Conservation (phyloP, 2,888 invertebrate genomes). For the Gisinianus flammeolus region DNA sequence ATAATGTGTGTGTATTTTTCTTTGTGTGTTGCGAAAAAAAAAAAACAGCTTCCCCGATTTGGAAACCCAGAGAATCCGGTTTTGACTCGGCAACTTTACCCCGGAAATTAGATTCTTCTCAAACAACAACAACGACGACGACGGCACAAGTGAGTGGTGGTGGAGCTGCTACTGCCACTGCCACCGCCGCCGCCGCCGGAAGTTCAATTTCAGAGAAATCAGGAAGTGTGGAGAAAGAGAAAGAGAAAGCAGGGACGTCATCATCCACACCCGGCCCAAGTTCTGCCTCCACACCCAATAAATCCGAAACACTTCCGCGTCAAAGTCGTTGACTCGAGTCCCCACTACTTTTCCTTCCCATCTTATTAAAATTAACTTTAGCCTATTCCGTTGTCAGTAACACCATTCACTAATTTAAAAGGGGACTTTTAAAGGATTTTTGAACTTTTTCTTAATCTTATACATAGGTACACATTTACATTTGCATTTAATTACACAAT, state of each 20-base stretch:
- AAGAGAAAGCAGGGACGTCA: background rate
- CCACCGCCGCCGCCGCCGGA: background rate
- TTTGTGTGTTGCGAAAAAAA: slow-evolving; percentile 5
- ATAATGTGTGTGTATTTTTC: background rate
- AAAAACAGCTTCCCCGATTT: slow-evolving; percentile 93
- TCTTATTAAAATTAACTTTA: no score
- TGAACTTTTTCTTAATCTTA: no score
- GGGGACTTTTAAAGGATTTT: no score
- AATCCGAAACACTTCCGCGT: slow-evolving; percentile 37
- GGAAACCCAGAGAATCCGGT: slow-evolving; percentile 90
- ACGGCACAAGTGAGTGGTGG: background rate
- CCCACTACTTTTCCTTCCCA: background rate
- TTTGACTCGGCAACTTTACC: slow-evolving; percentile 71
- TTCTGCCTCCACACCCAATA: background rate
- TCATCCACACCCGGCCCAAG: background rate
- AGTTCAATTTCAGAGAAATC: no score
- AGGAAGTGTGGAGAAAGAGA: no score
- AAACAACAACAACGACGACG: background rate
- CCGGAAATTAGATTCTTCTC: slow-evolving; percentile 52
- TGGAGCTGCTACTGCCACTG: background rate
- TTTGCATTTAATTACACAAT: no score
- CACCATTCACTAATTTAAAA: no score
- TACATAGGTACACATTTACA: no score
- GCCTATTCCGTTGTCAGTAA: background rate
- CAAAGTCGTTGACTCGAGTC: slow-evolving; percentile 26